Percentiles rank a stretch among this genome's conserved stretches.
Evolutionary conservation across 1,140 invertebrate species (phyloP).

Genomic region (Arctopsyche grandis): DNA sequence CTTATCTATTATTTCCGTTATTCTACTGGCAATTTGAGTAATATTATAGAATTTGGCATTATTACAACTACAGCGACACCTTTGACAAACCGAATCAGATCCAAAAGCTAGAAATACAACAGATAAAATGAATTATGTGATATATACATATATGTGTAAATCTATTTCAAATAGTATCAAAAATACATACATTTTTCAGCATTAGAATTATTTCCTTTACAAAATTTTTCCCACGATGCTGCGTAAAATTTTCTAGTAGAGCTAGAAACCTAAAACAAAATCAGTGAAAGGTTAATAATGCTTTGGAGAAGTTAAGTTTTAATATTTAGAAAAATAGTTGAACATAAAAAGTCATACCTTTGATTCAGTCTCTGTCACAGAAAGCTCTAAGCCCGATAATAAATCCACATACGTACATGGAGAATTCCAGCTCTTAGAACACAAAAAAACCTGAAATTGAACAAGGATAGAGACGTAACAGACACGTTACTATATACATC

Average conservation of each 20-base stretch:
- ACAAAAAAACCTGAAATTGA: slow-evolving; percentile 28
- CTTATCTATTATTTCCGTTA: slow-evolving; percentile 32
- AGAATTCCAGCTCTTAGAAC: neutral
- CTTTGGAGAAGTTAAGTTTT: neutral
- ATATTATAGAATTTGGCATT: slow-evolving; percentile 34
- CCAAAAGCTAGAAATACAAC: neutral
- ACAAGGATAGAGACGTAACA: neutral
- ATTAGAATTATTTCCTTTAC: neutral
- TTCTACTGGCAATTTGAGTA: slow-evolving; percentile 11
- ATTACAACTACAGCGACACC: slow-evolving; percentile 22
- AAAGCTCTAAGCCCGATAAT: neutral
- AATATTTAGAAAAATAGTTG: neutral
- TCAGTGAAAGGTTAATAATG: neutral
- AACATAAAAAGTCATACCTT: neutral
- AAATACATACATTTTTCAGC: neutral
- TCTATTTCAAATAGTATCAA: neutral
- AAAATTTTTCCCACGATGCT: slow-evolving; percentile 1
- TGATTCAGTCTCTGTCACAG: neutral
- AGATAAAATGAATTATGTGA: neutral
- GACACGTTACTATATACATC: no score
- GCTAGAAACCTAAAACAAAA: slow-evolving; percentile 8
- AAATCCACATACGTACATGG: slow-evolving; percentile 21
- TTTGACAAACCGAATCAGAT: neutral
- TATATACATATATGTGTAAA: no score
- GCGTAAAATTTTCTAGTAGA: neutral